Percentiles rank a stretch among this genome's conserved stretches.
These are phyloP conservation scores for Metopia argyrocephala DNA, from an alignment of 2,888 invertebrate genomes.

Conservation along the genomic window DNA sequence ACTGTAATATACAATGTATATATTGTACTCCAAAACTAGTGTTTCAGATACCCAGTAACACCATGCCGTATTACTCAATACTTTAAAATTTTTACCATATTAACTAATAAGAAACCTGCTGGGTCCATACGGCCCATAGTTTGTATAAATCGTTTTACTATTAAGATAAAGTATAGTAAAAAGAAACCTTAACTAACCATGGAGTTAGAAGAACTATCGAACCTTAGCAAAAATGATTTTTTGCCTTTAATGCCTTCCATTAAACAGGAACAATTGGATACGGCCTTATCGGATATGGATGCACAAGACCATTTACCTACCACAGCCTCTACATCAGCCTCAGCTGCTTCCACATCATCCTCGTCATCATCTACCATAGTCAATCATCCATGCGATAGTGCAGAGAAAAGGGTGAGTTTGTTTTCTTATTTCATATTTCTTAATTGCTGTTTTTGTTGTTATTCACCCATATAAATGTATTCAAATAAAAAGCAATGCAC, in stretches of 20 bases:
- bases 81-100: not conserved
- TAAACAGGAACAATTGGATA: constrained; percentile 77
- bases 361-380: constrained; percentile 72
- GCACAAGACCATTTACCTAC: constrained; percentile 70
- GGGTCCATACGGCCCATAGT: not conserved
- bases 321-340: constrained; percentile 69
- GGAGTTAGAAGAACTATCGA: constrained; percentile 77
- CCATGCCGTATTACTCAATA: constrained; percentile 29
- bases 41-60: constrained; percentile 17
- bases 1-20: not conserved
- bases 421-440: constrained; percentile 16
- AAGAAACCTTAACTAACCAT: constrained; percentile 65
- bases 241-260: constrained; percentile 76
- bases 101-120: constrained; percentile 29
- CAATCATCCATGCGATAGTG: constrained; percentile 78
- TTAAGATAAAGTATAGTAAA: not conserved
- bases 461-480: not conserved
- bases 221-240: constrained; percentile 77
- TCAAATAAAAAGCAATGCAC: not conserved
- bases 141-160: constrained; percentile 3
- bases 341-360: constrained; percentile 68
- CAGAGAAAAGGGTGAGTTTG: constrained; percentile 77
- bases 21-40: not conserved
- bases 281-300: constrained; percentile 71
- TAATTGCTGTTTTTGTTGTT: not conserved